Conservation (phyloP, 1,140 invertebrate species). For the Lineus longissimus region DNA sequence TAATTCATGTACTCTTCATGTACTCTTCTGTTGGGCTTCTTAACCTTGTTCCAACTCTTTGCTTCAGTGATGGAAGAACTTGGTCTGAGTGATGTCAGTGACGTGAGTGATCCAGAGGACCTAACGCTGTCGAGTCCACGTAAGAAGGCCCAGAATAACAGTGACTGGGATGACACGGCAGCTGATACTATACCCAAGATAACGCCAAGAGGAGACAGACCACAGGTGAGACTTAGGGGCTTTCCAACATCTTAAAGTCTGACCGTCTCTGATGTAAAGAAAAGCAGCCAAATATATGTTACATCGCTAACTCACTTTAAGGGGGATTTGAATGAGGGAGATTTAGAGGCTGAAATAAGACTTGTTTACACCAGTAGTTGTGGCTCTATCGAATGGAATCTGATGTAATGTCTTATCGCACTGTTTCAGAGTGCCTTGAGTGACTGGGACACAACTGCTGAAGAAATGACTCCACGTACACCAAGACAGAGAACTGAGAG, state of each 20-base stretch:
- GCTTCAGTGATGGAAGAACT: conserved; percentile 31
- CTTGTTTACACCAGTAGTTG: too few relatives aligned
- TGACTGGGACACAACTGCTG: conserved; percentile 28
- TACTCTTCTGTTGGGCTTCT: background rate
- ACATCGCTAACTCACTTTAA: too few relatives aligned
- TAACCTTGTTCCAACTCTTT: background rate
- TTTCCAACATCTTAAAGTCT: too few relatives aligned
- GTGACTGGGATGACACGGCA: conserved; percentile 29
- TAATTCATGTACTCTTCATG: background rate
- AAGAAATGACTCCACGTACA: conserved; percentile 12
- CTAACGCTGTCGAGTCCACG: too few relatives aligned
- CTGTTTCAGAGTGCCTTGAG: too few relatives aligned
- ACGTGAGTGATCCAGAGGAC: conserved; percentile 24
- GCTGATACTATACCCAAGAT: background rate
- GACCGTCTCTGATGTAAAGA: conserved; percentile 1
- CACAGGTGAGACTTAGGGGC: too few relatives aligned
- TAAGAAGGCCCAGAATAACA: background rate
- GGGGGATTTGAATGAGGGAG: too few relatives aligned
- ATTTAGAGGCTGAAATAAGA: too few relatives aligned
- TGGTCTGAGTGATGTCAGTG: conserved; percentile 29
- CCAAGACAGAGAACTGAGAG: conserved; percentile 8
- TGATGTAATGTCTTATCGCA: too few relatives aligned
- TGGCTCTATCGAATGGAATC: too few relatives aligned
- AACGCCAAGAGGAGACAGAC: conserved; percentile 20
- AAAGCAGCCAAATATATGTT: too few relatives aligned